A percentile compares a stretch with the other conserved stretches of the same genome.
These are phyloP conservation scores for Eulithis prunata DNA, from an alignment of 2,888 invertebrate species.

Conservation along the genomic window DNA sequence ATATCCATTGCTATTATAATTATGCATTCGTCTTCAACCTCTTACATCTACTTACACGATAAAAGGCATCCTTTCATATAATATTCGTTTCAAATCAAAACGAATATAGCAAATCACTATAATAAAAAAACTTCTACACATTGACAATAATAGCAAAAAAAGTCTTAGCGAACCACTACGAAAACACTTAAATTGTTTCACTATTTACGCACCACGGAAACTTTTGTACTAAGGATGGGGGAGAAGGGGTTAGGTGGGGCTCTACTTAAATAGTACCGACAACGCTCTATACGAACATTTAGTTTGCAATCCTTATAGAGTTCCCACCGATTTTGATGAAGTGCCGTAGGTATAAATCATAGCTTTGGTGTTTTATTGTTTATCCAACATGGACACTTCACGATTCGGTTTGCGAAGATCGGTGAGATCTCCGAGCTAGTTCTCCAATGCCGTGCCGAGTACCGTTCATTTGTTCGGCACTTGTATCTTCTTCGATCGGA, in stretches of 20 bases:
- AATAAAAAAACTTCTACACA: constrained; percentile 67
- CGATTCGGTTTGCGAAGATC: constrained; percentile 37
- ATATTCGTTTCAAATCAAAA: constrained; percentile 64
- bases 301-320: constrained; percentile 30
- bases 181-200: constrained; percentile 65
- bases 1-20: constrained; percentile 68
- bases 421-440: constrained; percentile 26
- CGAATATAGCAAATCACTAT: constrained; percentile 71
- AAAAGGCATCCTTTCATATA: constrained; percentile 81
- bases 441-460: constrained; percentile 22
- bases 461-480: constrained; percentile 73
- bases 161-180: constrained; percentile 59
- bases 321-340: constrained; percentile 34
- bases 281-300: constrained; percentile 26
- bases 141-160: constrained; percentile 69
- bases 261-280: constrained; percentile 54
- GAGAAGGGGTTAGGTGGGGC: constrained; percentile 43
- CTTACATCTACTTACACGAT: constrained; percentile 79
- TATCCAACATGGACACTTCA: constrained; percentile 30
- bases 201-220: constrained; percentile 63
- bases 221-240: constrained; percentile 70
- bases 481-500: constrained; percentile 91
- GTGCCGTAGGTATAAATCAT: constrained; percentile 46
- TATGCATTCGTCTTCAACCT: constrained; percentile 64
- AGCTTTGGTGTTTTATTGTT: constrained; percentile 59